Evolutionary conservation across 2,113 vertebrate genomes (phyloP).

Genomic region (Rutilus rutilus): DNA sequence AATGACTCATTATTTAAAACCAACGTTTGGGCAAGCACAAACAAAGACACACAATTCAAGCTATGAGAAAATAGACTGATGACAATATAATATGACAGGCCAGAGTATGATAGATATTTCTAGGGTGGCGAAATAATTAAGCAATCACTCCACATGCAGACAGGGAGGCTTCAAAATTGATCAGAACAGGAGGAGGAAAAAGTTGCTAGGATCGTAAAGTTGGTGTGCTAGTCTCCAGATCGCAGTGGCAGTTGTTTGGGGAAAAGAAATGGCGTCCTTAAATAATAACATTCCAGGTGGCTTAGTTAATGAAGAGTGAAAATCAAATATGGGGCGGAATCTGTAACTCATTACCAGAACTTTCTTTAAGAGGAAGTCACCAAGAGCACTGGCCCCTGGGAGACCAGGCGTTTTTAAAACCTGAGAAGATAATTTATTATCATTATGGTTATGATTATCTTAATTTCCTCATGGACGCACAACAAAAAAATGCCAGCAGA

Average conservation of each 20-base stretch:
- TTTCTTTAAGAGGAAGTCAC: conserved; percentile 79
- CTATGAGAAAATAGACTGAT: conserved; percentile 15
- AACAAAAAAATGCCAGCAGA: conserved; percentile 31
- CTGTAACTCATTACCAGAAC: conserved; percentile 79
- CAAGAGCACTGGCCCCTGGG: conserved; percentile 70
- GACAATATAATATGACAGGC: conserved; percentile 19
- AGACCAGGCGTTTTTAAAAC: conserved; percentile 57
- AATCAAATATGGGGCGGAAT: conserved; percentile 83
- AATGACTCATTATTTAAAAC: background rate
- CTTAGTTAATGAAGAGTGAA: conserved; percentile 86
- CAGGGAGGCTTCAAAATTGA: background rate
- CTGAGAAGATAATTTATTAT: conserved; percentile 55
- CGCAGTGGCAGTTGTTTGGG: conserved; percentile 80
- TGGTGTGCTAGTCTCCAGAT: conserved; percentile 73
- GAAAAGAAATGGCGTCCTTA: conserved; percentile 77
- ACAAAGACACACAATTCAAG: background rate
- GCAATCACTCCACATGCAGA: conserved; percentile 10
- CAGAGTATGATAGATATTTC: conserved; percentile 30
- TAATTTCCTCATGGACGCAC: conserved; percentile 52
- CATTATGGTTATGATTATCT: conserved; percentile 54
- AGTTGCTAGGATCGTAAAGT: conserved; percentile 79
- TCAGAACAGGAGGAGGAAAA: conserved; percentile 56
- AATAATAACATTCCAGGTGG: conserved; percentile 85
- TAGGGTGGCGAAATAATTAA: conserved; percentile 27
- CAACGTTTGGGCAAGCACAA: background rate